These are phyloP conservation scores for Siderastrea radians DNA, from an alignment of 92 coral and sea anemone species.

Conservation along the genomic window DNA sequence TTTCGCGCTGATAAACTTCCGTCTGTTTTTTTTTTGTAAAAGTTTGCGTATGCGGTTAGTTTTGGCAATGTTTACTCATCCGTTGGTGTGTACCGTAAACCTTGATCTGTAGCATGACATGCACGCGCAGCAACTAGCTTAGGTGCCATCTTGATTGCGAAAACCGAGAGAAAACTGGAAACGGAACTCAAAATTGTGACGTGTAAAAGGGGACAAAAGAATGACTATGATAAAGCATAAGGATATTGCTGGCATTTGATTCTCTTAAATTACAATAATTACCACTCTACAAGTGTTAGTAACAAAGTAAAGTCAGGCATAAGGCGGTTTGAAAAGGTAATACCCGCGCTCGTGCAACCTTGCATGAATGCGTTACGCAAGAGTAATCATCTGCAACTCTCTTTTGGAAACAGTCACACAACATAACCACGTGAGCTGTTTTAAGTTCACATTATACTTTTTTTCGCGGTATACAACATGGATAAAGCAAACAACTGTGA, in stretches of 20 bases:
- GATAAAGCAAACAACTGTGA: too few relatives aligned
- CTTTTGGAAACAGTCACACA: conserved; percentile 1
- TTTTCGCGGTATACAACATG: too few relatives aligned
- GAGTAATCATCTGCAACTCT: conserved; percentile 18
- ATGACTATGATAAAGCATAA: too few relatives aligned
- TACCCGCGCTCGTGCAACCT: neutral
- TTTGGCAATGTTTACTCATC: too few relatives aligned
- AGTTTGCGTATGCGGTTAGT: too few relatives aligned
- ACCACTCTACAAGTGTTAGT: too few relatives aligned
- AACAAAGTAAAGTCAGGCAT: neutral
- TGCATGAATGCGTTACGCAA: conserved; percentile 18
- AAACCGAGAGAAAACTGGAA: neutral
- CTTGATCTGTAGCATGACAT: neutral
- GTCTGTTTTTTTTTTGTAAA: too few relatives aligned
- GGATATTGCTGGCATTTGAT: neutral
- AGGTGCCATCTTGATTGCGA: neutral
- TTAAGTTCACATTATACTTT: neutral
- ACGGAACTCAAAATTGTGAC: neutral
- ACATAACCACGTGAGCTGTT: neutral
- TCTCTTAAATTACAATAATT: neutral
- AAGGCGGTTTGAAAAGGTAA: neutral
- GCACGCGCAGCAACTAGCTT: neutral
- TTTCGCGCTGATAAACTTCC: too few relatives aligned
- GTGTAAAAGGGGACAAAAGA: neutral
- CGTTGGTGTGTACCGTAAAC: too few relatives aligned